These are phyloP conservation scores for Esox lucius DNA, from an alignment of 2,797 vertebrate species.

Conservation along the genomic window DNA sequence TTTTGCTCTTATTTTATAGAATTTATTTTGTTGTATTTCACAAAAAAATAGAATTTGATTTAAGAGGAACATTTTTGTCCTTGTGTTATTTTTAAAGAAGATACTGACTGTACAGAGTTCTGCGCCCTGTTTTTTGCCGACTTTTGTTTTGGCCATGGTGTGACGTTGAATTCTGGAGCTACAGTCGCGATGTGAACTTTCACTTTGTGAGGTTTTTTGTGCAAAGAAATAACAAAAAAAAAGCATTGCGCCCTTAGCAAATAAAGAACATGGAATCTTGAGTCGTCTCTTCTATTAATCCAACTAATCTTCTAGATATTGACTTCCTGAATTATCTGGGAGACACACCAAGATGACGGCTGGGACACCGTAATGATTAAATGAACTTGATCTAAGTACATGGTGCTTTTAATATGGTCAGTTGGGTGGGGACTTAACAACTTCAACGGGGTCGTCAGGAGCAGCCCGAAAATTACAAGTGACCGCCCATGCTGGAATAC, in stretches of 20 bases:
- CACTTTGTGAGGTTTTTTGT: conserved; percentile 91
- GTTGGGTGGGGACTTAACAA: too few relatives aligned
- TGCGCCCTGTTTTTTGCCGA: conserved; percentile 84
- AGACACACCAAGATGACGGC: too few relatives aligned
- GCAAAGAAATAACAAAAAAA: conserved; percentile 86
- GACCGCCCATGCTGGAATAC: too few relatives aligned
- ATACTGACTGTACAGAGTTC: conserved; percentile 89
- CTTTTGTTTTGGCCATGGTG: conserved; percentile 91
- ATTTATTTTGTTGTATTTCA: conserved; percentile 99
- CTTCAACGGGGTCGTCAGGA: too few relatives aligned
- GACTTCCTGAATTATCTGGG: too few relatives aligned
- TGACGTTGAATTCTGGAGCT: conserved; percentile 89
- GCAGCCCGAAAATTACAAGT: too few relatives aligned
- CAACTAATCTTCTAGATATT: conserved; percentile 3
- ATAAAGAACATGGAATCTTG: conserved; percentile 93
- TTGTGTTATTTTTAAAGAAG: conserved; percentile 87
- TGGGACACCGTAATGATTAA: too few relatives aligned
- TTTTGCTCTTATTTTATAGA: conserved; percentile 99
- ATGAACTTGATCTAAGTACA: too few relatives aligned
- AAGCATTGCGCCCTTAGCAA: conserved; percentile 91
- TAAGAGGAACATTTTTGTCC: conserved; percentile 99
- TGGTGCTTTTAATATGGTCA: too few relatives aligned
- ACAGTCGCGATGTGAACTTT: conserved; percentile 90
- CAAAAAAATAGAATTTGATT: conserved; percentile 97
- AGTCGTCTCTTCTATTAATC: conserved; percentile 79